Conservation (phyloP, 2,888 invertebrate genomes). For the Oscheius onirici region DNA sequence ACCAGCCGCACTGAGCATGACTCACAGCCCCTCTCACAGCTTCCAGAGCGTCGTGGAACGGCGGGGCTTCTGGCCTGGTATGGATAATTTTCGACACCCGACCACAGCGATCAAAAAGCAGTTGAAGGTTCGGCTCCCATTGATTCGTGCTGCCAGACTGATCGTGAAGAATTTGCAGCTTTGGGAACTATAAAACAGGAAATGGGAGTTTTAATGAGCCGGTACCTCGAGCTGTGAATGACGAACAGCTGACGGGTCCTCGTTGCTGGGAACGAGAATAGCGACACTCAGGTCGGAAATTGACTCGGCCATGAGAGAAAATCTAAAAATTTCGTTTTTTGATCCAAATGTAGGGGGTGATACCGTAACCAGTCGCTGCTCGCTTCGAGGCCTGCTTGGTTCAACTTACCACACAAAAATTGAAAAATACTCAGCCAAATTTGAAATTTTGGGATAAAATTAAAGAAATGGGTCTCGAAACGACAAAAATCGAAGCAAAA, state of each 20-base stretch:
- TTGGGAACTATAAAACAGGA: conserved; percentile 41
- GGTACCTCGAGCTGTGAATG: conserved; percentile 30
- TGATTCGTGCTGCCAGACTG: conserved; percentile 28
- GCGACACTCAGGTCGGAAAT: conserved; percentile 30
- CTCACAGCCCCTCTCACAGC: conserved; percentile 24
- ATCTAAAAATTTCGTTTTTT: neutral
- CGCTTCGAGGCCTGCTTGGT: no score
- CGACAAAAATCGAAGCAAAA: no score
- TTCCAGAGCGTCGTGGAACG: conserved; percentile 29
- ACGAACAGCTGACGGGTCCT: conserved; percentile 38
- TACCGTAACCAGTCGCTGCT: no score
- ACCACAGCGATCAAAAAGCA: conserved; percentile 47
- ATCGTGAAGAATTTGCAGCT: conserved; percentile 40
- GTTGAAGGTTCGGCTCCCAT: conserved; percentile 36
- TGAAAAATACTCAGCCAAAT: no score
- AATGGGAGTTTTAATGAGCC: neutral
- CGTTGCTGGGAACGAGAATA: conserved; percentile 42
- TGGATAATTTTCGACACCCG: conserved; percentile 36
- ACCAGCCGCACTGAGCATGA: conserved; percentile 47
- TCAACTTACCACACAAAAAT: no score
- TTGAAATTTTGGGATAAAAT: no score
- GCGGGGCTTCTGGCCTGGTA: neutral
- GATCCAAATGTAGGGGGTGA: no score
- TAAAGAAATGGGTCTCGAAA: no score
- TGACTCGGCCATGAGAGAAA: conserved; percentile 22